Base-by-base conservation (phyloP, 2,888 invertebrate genomes). In the Aphidius colemani region DNA sequence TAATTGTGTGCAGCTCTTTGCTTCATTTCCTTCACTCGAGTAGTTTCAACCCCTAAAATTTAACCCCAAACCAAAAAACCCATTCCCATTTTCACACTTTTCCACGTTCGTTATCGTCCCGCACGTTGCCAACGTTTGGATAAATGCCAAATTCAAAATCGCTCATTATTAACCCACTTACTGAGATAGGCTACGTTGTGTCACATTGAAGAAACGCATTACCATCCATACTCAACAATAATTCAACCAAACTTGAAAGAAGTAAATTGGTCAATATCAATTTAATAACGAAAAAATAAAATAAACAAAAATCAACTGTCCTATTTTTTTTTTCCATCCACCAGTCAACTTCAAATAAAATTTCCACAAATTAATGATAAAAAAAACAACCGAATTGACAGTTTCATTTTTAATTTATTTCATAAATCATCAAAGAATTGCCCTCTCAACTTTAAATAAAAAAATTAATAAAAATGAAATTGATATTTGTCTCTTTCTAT, bases 131-230 rank as follows among this genome's bases (percentile, higher is more conserved):
- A 64, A 68, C 67, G 63, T 65, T 66, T 73, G 73, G 73, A 67
- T 5, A 4, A 5, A 45, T 48, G 71, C 74, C 74, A 74, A 71
- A 71, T 68, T 69, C 66, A 64, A 63, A 68, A 66, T 66, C 70
- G 67, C 67, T 67, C 67, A 72, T 70, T 74, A 76, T 76, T 75
- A 74, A 74, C 74, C 75, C 72, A 74, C 74, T 76, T 73, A 73
- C 70, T 72, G 73, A 73, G 72, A 73, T 75, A 73, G 70, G 70
- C 68, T 71, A 70, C 71, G 66, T 56, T 59, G 65, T 63, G 66
- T 51, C 59, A 61, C 60, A 56, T 65, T 67, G 69, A 77, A 75
- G 75, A 75, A 75, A 75, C 71, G 75, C 75, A 75, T 75, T 77
- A 74, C 70, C 68, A 60, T 66, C 62, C 67, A 58, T 61, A 53